A percentile compares a stretch with the other conserved stretches of the same genome.
Conservation (phyloP, 2,113 vertebrate genomes). For the Silurus meridionalis region DNA sequence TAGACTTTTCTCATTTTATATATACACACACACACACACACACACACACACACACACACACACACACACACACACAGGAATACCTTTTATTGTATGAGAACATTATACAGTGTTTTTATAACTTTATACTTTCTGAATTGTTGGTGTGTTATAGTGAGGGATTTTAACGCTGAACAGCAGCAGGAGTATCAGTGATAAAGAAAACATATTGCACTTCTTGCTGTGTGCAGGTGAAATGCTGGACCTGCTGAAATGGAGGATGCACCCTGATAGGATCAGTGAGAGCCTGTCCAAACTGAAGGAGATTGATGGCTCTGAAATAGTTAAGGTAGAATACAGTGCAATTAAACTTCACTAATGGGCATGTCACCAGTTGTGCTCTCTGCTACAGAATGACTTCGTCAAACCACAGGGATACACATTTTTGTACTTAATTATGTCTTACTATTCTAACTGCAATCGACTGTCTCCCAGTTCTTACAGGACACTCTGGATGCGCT, state of each 20-base stretch:
- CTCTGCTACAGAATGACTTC: background rate
- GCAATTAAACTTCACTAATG: background rate
- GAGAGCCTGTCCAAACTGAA: constrained; percentile 96
- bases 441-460: constrained; percentile 12
- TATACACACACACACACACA: too few species aligned
- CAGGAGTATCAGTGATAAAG: background rate
- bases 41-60: too few species aligned
- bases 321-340: constrained; percentile 85
- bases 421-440: background rate
- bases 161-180: background rate
- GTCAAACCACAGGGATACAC: background rate
- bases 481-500: constrained; percentile 97
- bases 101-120: background rate
- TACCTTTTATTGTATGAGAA: background rate
- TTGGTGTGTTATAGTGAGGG: background rate
- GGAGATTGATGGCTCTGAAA: constrained; percentile 97
- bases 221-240: constrained; percentile 90
- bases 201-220: background rate
- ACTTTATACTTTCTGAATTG: too few species aligned
- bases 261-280: constrained; percentile 92
- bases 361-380: background rate
- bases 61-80: background rate
- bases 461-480: constrained; percentile 79
- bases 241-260: constrained; percentile 96
- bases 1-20: constrained; percentile 56